phyloP scores from a whole-genome alignment of 2,888 invertebrate species.

The Chrysolina americana region DNA sequence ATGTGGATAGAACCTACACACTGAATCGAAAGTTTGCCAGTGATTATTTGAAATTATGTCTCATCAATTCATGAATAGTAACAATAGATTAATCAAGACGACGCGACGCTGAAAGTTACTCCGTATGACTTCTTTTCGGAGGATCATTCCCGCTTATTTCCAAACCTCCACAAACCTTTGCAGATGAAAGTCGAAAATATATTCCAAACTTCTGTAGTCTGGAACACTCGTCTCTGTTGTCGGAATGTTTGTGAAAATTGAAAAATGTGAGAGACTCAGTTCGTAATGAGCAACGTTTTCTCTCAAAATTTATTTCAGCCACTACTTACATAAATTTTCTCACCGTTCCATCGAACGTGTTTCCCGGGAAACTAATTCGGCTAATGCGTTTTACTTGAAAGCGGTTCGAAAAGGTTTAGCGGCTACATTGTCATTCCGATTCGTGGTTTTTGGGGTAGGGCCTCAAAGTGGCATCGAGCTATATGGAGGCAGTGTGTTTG shows the following conservation, averaged over 20 bases:
- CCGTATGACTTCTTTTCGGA: no score
- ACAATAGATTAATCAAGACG: no score
- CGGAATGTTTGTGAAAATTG: neutral
- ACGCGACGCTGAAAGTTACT: no score
- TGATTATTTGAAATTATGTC: no score
- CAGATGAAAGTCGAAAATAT: no score
- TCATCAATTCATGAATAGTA: no score
- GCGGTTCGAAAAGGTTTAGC: constrained; percentile 20
- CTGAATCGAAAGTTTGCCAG: no score
- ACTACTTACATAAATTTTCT: constrained; percentile 7
- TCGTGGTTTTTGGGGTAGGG: constrained; percentile 8
- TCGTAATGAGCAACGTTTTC: neutral
- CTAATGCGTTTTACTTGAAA: constrained; percentile 18
- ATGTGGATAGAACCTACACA: no score
- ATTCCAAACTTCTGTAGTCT: no score
- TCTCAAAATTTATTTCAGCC: constrained; percentile 3
- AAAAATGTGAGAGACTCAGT: neutral
- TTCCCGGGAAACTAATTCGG: constrained; percentile 15
- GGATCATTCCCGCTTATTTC: no score
- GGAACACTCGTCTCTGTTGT: no score
- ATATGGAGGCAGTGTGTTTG: neutral
- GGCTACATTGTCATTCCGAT: constrained; percentile 20
- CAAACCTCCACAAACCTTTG: no score
- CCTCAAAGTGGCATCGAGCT: neutral
- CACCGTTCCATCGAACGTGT: neutral